Evolutionary conservation across 2,888 invertebrate species (phyloP).

Genomic region (Eumerus sabulonum): DNA sequence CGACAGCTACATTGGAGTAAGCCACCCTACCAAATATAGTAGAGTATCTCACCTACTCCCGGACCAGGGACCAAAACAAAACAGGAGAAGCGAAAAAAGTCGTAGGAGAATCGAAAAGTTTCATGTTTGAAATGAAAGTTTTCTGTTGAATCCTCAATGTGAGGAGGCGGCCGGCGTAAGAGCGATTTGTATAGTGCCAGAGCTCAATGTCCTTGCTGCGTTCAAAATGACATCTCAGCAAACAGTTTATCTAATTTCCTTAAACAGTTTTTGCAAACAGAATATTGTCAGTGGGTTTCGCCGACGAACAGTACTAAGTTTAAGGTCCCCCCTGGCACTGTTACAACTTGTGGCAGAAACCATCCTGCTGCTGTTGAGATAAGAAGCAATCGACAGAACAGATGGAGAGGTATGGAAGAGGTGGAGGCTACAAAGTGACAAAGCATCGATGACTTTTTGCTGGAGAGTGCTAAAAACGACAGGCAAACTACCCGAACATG

Average conservation of each 20-base stretch:
- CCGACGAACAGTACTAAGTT: conserved; percentile 19
- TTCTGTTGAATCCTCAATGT: conserved; percentile 58
- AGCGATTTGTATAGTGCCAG: conserved; percentile 9
- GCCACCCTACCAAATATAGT: conserved; percentile 33
- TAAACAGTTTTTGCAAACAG: conserved; percentile 65
- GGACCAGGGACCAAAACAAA: no score
- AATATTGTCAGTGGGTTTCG: neutral
- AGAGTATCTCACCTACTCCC: conserved; percentile 35
- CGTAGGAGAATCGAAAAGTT: conserved; percentile 32
- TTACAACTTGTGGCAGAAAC: conserved; percentile 48
- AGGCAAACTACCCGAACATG: conserved; percentile 18
- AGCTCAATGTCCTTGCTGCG: conserved; percentile 42
- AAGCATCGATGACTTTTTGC: conserved; percentile 51
- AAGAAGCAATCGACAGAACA: conserved; percentile 49
- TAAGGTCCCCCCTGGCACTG: conserved; percentile 54
- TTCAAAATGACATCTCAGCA: conserved; percentile 66
- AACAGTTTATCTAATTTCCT: conserved; percentile 68
- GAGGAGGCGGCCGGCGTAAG: neutral
- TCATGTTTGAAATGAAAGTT: conserved; percentile 57
- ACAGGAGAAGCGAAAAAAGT: neutral
- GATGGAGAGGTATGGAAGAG: conserved; percentile 39
- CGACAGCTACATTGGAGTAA: conserved; percentile 1
- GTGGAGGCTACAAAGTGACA: conserved; percentile 56
- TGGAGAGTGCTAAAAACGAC: conserved; percentile 7
- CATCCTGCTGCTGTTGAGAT: conserved; percentile 5